phyloP scores from a whole-genome alignment of 1,140 invertebrate genomes.

The Pogonus chalceus region DNA sequence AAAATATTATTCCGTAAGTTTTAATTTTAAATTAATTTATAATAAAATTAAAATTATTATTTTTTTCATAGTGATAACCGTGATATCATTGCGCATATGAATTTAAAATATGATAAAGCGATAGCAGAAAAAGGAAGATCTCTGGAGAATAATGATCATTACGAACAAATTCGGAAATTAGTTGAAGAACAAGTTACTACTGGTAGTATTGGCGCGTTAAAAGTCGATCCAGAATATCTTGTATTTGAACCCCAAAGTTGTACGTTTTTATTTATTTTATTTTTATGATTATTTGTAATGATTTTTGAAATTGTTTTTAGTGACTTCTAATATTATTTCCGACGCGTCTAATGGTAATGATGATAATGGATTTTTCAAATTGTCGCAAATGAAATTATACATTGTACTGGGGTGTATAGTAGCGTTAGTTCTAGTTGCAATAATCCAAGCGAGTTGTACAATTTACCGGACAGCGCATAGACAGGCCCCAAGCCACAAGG shows the following conservation, averaged over 20 bases:
- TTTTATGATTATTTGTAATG: too few species aligned
- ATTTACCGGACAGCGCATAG: constrained; percentile 55
- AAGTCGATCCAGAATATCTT: constrained; percentile 66
- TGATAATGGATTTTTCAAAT: constrained; percentile 39
- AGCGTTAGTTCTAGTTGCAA: constrained; percentile 63
- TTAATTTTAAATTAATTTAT: constrained; percentile 8
- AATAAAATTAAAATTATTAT: constrained; percentile 6
- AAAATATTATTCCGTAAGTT: constrained; percentile 61
- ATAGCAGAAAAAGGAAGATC: constrained; percentile 46
- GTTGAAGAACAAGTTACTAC: constrained; percentile 56
- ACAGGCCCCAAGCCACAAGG: constrained; percentile 51
- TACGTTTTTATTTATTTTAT: constrained; percentile 42
- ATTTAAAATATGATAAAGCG: constrained; percentile 55
- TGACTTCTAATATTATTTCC: constrained; percentile 30
- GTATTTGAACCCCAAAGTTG: constrained; percentile 53
- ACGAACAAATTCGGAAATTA: constrained; percentile 42
- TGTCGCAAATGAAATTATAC: constrained; percentile 63
- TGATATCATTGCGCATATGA: constrained; percentile 53
- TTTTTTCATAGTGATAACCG: constrained; percentile 40
- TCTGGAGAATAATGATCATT: constrained; percentile 33
- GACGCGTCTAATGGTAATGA: constrained; percentile 23
- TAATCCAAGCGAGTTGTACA: constrained; percentile 77
- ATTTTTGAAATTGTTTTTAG: constrained; percentile 26
- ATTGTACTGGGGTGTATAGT: constrained; percentile 72
- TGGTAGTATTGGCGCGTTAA: constrained; percentile 65